These are phyloP conservation scores for Myocastor coypus DNA, from an alignment of 2,113 vertebrate genomes.

Conservation along the genomic window DNA sequence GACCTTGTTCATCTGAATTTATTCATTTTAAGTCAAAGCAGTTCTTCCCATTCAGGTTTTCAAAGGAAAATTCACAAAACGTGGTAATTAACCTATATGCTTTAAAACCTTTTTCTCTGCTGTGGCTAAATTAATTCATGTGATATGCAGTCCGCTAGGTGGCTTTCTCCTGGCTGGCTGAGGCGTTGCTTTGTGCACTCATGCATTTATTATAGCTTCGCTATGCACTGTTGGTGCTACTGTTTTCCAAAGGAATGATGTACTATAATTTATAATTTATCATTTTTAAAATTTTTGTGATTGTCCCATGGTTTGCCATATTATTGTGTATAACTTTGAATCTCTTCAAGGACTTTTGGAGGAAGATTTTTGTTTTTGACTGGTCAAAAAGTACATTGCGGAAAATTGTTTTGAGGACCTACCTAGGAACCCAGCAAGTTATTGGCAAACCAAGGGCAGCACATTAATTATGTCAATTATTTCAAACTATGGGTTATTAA, in stretches of 20 bases:
- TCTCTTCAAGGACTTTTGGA: background rate
- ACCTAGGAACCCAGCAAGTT: background rate
- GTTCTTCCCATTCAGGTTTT: background rate
- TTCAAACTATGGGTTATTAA: background rate
- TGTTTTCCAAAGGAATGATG: background rate
- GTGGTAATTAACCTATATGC: background rate
- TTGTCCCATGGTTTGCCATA: background rate
- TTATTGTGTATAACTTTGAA: background rate
- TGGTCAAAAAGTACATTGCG: background rate
- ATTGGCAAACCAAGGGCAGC: background rate
- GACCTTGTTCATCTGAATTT: conserved; percentile 8
- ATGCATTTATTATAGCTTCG: background rate
- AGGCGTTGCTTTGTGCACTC: background rate
- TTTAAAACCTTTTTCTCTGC: conserved; percentile 30
- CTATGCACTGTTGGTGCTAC: background rate
- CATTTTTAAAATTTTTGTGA: background rate
- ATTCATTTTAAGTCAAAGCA: conserved; percentile 19
- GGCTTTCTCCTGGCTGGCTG: background rate
- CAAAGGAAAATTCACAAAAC: conserved; percentile 14
- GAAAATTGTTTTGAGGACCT: background rate
- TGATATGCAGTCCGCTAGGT: background rate
- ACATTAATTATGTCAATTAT: conserved; percentile 35
- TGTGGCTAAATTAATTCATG: background rate
- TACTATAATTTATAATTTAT: background rate
- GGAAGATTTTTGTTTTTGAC: background rate